phyloP scores from a whole-genome alignment of 2,113 vertebrate species.

The Corydoras sp. region DNA sequence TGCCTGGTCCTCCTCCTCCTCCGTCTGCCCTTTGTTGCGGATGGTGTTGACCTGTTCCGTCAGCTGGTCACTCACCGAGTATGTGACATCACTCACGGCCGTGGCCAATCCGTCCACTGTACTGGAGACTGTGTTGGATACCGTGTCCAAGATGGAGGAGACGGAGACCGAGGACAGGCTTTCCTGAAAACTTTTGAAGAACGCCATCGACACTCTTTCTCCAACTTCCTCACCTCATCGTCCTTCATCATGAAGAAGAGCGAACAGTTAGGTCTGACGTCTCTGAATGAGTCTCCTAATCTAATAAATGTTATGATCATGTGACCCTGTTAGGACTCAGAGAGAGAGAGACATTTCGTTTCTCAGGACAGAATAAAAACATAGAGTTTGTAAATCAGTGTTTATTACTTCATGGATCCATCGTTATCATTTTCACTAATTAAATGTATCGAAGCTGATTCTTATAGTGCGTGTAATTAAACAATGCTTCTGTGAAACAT shows the following conservation, averaged over 20 bases:
- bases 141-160: conserved; percentile 79
- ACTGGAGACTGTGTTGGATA: conserved; percentile 80
- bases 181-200: conserved; percentile 87
- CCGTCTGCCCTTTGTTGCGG: conserved; percentile 59
- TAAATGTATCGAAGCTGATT: too few species aligned
- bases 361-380: too few species aligned
- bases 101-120: conserved; percentile 80
- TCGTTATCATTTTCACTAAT: too few species aligned
- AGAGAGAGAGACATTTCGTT: too few species aligned
- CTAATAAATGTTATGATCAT: too few species aligned
- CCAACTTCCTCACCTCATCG: conserved; percentile 14
- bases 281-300: too few species aligned
- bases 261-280: conserved; percentile 2
- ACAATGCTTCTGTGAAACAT: too few species aligned
- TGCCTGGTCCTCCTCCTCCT: too few species aligned
- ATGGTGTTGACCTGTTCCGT: conserved; percentile 83
- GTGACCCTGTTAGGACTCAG: too few species aligned
- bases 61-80: conserved; percentile 79
- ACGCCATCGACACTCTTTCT: conserved; percentile 71
- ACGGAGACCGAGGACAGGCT: conserved; percentile 84
- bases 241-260: conserved; percentile 21
- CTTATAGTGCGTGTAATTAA: too few species aligned
- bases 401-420: too few species aligned
- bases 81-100: conserved; percentile 79
- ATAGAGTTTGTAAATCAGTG: too few species aligned